These are phyloP conservation scores for Holacanthella duospinosa DNA, from an alignment of 2,888 invertebrate genomes.

Conservation along the genomic window DNA sequence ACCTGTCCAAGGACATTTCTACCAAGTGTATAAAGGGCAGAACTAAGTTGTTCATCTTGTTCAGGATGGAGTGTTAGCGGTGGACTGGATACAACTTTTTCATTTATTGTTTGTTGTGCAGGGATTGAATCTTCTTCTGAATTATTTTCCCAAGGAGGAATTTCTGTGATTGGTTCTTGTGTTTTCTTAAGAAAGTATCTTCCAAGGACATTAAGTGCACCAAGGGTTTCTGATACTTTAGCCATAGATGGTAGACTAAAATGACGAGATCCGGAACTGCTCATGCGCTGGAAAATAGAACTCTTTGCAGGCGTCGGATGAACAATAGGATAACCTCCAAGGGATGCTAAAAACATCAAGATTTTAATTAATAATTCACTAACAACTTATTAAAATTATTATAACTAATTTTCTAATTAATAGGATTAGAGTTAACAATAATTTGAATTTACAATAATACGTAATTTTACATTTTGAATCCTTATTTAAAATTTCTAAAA, in stretches of 20 bases:
- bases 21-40: slow-evolving; percentile 66
- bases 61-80: slow-evolving; percentile 26
- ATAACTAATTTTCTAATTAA: neutral
- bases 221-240: slow-evolving; percentile 49
- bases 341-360: too few species aligned
- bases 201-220: slow-evolving; percentile 75
- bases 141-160: neutral
- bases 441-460: too few species aligned
- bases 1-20: slow-evolving; percentile 59
- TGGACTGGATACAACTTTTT: slow-evolving; percentile 5
- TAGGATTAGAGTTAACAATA: neutral
- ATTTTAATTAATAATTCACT: too few species aligned
- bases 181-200: slow-evolving; percentile 75
- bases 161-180: slow-evolving; percentile 38
- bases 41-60: slow-evolving; percentile 52
- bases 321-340: neutral
- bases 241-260: slow-evolving; percentile 33
- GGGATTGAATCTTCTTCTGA: slow-evolving; percentile 8
- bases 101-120: neutral
- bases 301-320: neutral
- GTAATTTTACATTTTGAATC: too few species aligned
- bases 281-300: neutral
- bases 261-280: slow-evolving; percentile 15
- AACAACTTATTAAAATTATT: too few species aligned
- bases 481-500: too few species aligned